Evolutionary conservation across 2,888 invertebrate species (phyloP), one percentile per base, ranked within the genome.

Genomic region (Hartigia nigra): DNA sequence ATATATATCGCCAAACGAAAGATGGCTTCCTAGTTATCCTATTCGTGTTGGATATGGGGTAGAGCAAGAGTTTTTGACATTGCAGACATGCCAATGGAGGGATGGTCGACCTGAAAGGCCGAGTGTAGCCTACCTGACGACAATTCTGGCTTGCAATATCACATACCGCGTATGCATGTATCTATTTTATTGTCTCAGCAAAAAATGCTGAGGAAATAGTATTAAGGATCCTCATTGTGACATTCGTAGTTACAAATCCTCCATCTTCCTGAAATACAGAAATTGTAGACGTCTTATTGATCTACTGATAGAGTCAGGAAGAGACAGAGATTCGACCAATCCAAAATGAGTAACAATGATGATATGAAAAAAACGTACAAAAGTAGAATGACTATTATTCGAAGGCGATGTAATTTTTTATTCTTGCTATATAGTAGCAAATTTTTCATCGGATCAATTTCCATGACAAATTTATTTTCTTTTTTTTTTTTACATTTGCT

Each of bases 81-180:
- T 91, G 83, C 91, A 90, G 90, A 91, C 86, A 87, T 87, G 86
- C 85, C 87, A 86, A 79, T 84, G 89, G 91, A 87, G 90, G 90
- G 87, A 85, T 89, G 88, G 86, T 90, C 84, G 88, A 91, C 87
- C 87, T 91, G 86, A 89, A 88, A 77, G 88, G 89, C 86, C 86
- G 88, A 87, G 85, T 90, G 85, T 91, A 89, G 83, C 79, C 81
- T 78, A 83, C 82, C 77, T 74, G 12, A 14, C 69, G 36, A 77
- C 74, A n/a, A 14, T 79, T 79, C 23, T 39, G 55, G 31, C n/a
- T n/a, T 36, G 37, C 37, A n/a, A 70, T 14, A 31, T 37, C 36
- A 31, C 34, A 69, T 75, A 23, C 31, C n/a, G 72, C 70, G 4
- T 76, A 35, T 72, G 75, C 70, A 34, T 75, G 34, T 78, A 78